Base-by-base conservation (phyloP, 1,140 invertebrate genomes). In the Magallana ariakensis region DNA sequence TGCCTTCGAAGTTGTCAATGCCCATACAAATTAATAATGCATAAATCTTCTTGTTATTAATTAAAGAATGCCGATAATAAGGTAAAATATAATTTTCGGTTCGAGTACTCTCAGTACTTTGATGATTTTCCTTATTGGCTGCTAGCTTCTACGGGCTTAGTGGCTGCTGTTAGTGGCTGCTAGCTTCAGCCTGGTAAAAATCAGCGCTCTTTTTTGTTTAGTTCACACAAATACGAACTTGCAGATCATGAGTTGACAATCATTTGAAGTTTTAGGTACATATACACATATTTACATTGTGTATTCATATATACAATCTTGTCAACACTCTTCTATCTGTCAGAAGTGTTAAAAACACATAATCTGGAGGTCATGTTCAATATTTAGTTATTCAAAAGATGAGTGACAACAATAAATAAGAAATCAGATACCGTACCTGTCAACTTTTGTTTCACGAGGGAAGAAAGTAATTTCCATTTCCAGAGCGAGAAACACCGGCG, bases 401-500 rank as follows among this genome's bases (percentile, higher is more conserved):
- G 66, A 75, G 22, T 33, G 66, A 75, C 66, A 33, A 75, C 10
- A 75, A 75, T n/a, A 75, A 75, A 75, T 75, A 19, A 46, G 33
- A 46, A 46, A 46, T 75, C 22, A 8, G 9, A 13, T 10, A 75
- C 13, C 66, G 15, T 75, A 75, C 66, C 66, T 75, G 66, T 75
- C 33, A 11, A 75, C 66, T 8, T 75, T 75, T 33, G 66, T 75
- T 26, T 75, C 66, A 26, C 11, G 66, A 13, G 10, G 9, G 22
- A 75, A 46, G 66, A 75, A 75, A 75, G 66, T 75, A 33, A 75
- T 75, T 75, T 75, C 66, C 66, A 75, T 75, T 75, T 75, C 22
- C 66, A 66, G 22, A 75, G 26, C 33, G 66, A 26, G 66, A 75
- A 19, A 75, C 66, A 75, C 22, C 22, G 66, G 66, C 66, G 66